Evolutionary conservation across 37 sponge, comb jelly and placozoan species (phyloP).

Genomic region (Bolinopsis microptera): DNA sequence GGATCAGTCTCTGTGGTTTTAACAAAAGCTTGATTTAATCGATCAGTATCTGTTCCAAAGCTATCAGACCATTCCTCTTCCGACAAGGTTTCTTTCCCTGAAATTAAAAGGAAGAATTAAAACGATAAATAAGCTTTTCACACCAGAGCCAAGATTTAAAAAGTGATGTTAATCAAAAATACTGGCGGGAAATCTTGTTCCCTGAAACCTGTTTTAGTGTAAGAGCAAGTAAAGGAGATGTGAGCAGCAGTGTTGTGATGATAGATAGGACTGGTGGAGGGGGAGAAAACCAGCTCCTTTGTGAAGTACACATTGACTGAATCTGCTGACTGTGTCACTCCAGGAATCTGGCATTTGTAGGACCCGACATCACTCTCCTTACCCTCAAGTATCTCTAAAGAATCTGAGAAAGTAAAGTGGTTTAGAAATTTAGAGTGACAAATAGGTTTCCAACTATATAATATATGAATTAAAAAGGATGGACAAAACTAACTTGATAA

Average conservation of each 20-base stretch:
- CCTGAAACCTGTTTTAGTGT: background rate
- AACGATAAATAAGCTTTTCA: no score
- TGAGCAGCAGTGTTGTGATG: background rate
- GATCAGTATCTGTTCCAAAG: background rate
- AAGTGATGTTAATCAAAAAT: no score
- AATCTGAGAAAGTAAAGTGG: background rate
- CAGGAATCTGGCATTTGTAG: background rate
- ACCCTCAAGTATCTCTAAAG: background rate
- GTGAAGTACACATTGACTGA: background rate
- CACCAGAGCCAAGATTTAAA: no score
- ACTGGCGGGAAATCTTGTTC: no score
- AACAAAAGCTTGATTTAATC: background rate
- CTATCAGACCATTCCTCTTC: background rate
- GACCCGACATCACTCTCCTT: background rate
- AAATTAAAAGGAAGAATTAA: no score
- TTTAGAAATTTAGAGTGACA: no score
- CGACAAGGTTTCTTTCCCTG: background rate
- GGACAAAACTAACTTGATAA: background rate
- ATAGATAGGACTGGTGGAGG: background rate
- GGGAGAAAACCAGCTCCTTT: background rate
- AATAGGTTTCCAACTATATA: no score
- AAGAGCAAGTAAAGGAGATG: background rate
- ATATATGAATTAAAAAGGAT: no score
- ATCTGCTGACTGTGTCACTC: background rate
- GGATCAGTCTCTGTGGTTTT: background rate